phyloP scores from a whole-genome alignment of 2,888 invertebrate genomes.

The Dromius quadrimaculatus region DNA sequence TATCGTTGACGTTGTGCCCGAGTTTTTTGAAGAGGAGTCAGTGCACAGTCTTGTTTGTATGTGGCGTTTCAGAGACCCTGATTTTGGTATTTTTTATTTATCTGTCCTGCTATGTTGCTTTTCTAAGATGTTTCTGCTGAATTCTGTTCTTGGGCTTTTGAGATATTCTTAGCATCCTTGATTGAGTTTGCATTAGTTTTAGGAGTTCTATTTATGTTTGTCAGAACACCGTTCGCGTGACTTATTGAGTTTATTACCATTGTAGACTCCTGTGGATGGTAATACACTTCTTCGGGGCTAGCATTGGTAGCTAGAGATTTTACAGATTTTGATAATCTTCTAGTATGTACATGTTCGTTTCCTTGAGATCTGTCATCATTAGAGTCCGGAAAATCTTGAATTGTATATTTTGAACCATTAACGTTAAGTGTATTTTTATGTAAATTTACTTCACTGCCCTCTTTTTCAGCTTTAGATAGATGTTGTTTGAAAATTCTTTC shows the following conservation, averaged over 20 bases:
- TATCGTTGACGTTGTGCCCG: not conserved
- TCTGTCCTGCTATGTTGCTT: not conserved
- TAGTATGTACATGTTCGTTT: not conserved
- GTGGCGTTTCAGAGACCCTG: not conserved
- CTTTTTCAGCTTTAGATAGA: not conserved
- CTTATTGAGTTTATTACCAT: not conserved
- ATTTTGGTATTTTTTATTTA: not conserved
- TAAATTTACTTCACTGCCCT: not conserved
- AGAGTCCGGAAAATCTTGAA: not conserved
- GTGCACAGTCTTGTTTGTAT: slow-evolving; percentile 5
- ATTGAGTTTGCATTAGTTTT: not conserved
- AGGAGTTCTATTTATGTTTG: not conserved
- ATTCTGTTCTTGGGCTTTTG: not conserved
- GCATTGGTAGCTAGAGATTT: not conserved
- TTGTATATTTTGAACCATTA: not conserved
- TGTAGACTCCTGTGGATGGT: not conserved
- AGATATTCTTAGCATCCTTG: not conserved
- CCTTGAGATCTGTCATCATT: not conserved
- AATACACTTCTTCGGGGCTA: not conserved
- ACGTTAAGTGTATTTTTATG: not conserved
- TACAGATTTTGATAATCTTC: not conserved
- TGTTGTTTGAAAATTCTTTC: slow-evolving; percentile 5
- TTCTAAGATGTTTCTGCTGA: not conserved
- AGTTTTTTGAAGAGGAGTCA: slow-evolving; percentile 6
- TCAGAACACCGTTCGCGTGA: no score